phyloP scores from a whole-genome alignment of 2,113 vertebrate genomes.

The Cinclus mexicanus region DNA sequence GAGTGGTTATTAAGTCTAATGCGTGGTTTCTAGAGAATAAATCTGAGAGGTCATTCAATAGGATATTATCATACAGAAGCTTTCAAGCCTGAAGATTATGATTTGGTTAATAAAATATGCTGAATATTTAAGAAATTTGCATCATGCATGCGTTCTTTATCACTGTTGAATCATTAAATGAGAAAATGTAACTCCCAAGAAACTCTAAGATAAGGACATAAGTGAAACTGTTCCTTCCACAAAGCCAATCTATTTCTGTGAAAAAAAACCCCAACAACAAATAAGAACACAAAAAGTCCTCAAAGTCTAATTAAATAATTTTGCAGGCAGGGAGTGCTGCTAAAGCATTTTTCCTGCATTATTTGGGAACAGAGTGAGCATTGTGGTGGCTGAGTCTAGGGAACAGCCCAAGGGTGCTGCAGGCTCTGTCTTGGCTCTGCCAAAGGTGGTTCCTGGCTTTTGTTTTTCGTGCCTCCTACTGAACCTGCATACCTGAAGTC shows the following conservation, averaged over 20 bases:
- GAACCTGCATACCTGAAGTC: not conserved
- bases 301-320: not conserved
- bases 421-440: too few species aligned
- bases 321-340: not conserved
- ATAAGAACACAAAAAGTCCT: not conserved
- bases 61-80: constrained; percentile 58
- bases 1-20: constrained; percentile 67
- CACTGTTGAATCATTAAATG: constrained; percentile 58
- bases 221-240: constrained; percentile 35
- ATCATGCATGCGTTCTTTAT: constrained; percentile 28
- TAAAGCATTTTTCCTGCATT: not conserved
- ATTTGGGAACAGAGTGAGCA: not conserved
- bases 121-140: constrained; percentile 66
- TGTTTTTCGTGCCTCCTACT: not conserved
- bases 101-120: constrained; percentile 66
- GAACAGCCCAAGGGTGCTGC: accelerated
- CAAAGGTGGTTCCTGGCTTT: not conserved
- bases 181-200: constrained; percentile 42
- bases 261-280: not conserved
- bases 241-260: not conserved
- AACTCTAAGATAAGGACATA: not conserved
- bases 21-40: constrained; percentile 64
- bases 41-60: constrained; percentile 68
- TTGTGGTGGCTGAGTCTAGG: accelerated
- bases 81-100: constrained; percentile 60